Base-by-base conservation (phyloP, 2,113 vertebrate genomes). In the Cryptoleucopteryx plumbea region DNA sequence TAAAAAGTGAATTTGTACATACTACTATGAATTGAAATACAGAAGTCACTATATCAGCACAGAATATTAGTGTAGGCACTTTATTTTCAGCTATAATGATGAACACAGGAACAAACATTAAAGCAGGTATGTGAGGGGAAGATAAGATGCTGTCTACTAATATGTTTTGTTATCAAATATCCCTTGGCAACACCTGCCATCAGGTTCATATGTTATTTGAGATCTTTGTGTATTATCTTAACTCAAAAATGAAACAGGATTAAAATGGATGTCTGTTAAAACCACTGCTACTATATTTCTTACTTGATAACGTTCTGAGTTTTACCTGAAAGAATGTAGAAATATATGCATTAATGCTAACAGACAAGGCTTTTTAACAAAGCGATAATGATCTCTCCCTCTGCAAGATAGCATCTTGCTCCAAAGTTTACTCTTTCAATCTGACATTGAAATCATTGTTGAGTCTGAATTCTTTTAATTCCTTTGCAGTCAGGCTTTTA, bases 401-500 rank as follows among this genome's bases (percentile, higher is more conserved):
- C 72, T 93, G 27, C 82, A 96, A 96, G 96, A 95, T 86, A 96
- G 42, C 67, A 83, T 95, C 86, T 93, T 75, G 4, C 56, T 96
- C 72, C 52, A 34, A 55, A 96, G 91, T 80, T 96, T 94, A n/a
- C 82, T 95, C 95, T 95, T 98, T 96, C 88, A 91, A 43, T 88
- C 70, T 94, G 88, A 95, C 82, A 52, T 90, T 94, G 88, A 95
- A 95, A 93, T 97, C 70, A 86, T 96, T 97, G 91, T 96, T 75
- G 66, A 74, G 94, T 93, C 75, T 77, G 84, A 96, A 96, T 97
- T 96, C 82, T 81, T 98, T 68, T 90, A 96, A 97, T 97, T 97
- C 93, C 47, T 92, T 81, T 86, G 73, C 77, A 82, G 68, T 82
- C 58, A 80, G 83, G 47, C 66, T 92, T 86, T 88, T 88, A 13